Evolutionary conservation across 2,888 invertebrate genomes (phyloP).

Genomic region (Metopia argyrocephala): DNA sequence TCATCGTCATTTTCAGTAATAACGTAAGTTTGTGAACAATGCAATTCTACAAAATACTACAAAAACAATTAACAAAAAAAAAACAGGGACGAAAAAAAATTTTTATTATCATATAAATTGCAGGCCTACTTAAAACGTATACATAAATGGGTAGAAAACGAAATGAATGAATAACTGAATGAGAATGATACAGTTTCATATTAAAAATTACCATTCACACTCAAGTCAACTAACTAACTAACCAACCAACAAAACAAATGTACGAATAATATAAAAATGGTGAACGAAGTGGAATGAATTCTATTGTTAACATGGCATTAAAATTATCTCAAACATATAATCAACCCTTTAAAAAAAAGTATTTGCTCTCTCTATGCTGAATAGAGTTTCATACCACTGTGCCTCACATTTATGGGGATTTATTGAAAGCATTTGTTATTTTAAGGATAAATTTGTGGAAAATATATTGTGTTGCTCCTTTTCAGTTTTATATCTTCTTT

Average conservation of each 20-base stretch:
- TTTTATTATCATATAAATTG: constrained; percentile 55
- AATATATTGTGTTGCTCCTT: constrained; percentile 36
- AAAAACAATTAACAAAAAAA: constrained; percentile 9
- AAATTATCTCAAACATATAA: constrained; percentile 47
- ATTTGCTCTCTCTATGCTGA: not conserved
- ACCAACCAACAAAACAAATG: not conserved
- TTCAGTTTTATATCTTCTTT: not conserved
- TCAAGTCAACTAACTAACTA: not conserved
- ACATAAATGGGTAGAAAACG: not conserved
- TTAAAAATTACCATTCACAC: not conserved
- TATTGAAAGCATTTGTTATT: constrained; percentile 53
- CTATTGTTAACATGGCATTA: constrained; percentile 51
- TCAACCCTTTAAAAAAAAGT: constrained; percentile 18
- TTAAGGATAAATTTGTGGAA: constrained; percentile 60
- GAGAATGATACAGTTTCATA: constrained; percentile 12
- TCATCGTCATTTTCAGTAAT: no score
- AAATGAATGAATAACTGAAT: not conserved
- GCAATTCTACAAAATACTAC: constrained; percentile 4
- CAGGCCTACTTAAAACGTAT: constrained; percentile 24
- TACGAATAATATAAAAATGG: not conserved
- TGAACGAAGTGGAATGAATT: constrained; percentile 26
- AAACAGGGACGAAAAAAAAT: not conserved
- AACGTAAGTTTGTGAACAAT: not conserved
- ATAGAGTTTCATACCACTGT: not conserved
- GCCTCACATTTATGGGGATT: not conserved